Percentiles rank a stretch among this genome's conserved stretches.
Evolutionary conservation across 2,888 invertebrate species (phyloP).

Genomic region (Dusona sp.): DNA sequence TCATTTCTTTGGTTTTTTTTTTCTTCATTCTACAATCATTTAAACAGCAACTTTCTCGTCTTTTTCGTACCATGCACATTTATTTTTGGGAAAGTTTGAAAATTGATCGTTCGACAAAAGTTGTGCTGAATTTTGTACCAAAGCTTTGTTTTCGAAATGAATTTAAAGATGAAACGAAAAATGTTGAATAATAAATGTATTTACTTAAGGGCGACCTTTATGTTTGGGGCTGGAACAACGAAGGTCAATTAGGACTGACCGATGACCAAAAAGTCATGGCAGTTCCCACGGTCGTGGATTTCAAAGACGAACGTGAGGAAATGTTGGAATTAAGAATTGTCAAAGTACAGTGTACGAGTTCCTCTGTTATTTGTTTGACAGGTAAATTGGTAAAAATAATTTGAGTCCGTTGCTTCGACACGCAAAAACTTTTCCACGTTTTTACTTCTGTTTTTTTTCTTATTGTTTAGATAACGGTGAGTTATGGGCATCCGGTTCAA

Average conservation of each 20-base stretch:
- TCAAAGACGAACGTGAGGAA: constrained; percentile 75
- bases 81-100: too few relatives aligned
- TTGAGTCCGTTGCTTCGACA: background rate
- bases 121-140: background rate
- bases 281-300: constrained; percentile 86
- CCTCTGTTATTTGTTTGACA: constrained; percentile 90
- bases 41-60: background rate
- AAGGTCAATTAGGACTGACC: constrained; percentile 92
- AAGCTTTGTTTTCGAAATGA: background rate
- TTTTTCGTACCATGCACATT: background rate
- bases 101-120: background rate
- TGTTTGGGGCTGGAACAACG: constrained; percentile 96
- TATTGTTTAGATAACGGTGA: constrained; percentile 86
- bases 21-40: background rate
- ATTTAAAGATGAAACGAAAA: background rate
- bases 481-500: constrained; percentile 92
- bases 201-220: constrained; percentile 90
- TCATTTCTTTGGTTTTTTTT: background rate
- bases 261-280: constrained; percentile 84
- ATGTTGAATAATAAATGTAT: constrained; percentile 9
- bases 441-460: background rate
- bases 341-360: constrained; percentile 90
- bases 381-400: constrained; percentile 81
- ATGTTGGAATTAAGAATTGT: constrained; percentile 82
- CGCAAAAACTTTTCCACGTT: background rate